Conservation (phyloP, 1,140 invertebrate genomes). For the Trinorchestia longiramus region DNA sequence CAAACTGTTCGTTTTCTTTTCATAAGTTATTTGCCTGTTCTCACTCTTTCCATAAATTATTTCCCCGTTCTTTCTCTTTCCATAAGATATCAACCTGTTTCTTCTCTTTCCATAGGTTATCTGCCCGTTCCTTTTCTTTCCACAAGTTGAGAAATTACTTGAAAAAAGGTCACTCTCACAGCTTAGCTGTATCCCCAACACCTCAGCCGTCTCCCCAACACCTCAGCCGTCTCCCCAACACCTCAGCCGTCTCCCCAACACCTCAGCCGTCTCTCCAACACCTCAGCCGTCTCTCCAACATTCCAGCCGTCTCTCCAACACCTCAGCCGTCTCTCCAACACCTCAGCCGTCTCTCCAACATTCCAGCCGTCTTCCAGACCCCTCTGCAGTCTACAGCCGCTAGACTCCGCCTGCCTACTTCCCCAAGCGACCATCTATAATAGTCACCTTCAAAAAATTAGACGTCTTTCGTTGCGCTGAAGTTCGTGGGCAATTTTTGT, state of each 20-base stretch:
- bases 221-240: neutral
- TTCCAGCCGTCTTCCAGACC: neutral
- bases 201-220: neutral
- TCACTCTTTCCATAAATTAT: too few species aligned
- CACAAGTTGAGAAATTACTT: too few species aligned
- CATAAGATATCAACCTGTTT: too few species aligned
- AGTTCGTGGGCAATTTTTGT: conserved; percentile 27
- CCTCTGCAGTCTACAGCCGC: neutral
- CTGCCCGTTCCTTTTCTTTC: too few species aligned
- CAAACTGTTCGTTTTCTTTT: too few species aligned
- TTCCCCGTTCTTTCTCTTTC: too few species aligned
- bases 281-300: neutral
- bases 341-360: neutral
- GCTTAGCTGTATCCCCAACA: too few species aligned
- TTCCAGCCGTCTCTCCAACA: too few species aligned
- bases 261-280: neutral
- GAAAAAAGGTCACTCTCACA: too few species aligned
- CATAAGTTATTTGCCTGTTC: too few species aligned
- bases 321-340: too few species aligned
- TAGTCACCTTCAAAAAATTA: neutral
- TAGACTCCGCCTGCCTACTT: neutral
- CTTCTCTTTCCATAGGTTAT: too few species aligned
- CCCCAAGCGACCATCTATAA: neutral
- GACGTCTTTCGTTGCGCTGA: neutral
- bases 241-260: neutral